These are phyloP conservation scores for Listronotus bonariensis DNA, from an alignment of 1,140 invertebrate species.

Conservation along the genomic window DNA sequence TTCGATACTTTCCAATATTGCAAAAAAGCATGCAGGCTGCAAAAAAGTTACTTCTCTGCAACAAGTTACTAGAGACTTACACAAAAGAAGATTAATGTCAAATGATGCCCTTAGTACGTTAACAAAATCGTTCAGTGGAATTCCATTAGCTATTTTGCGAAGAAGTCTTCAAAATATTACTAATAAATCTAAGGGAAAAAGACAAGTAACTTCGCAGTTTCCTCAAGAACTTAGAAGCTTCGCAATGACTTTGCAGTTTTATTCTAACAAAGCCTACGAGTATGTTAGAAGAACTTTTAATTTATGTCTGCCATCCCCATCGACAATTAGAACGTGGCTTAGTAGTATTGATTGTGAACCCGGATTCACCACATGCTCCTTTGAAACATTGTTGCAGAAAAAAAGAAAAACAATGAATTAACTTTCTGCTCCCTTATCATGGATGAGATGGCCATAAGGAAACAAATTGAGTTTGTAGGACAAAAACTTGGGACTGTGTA, in stretches of 20 bases:
- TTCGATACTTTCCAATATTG: too few species aligned
- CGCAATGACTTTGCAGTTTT: constrained; percentile 44
- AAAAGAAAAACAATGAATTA: constrained; percentile 20
- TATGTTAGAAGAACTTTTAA: constrained; percentile 34
- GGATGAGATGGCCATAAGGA: constrained; percentile 51
- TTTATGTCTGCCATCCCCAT: constrained; percentile 41
- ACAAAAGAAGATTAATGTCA: too few species aligned
- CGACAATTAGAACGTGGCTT: constrained; percentile 50
- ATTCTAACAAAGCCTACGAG: constrained; percentile 46
- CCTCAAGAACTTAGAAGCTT: constrained; percentile 12
- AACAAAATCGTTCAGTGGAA: too few species aligned
- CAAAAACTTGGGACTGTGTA: constrained; percentile 40
- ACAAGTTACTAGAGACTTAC: too few species aligned
- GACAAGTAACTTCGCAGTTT: too few species aligned
- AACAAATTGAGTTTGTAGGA: constrained; percentile 44
- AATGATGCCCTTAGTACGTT: too few species aligned
- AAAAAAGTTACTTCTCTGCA: too few species aligned
- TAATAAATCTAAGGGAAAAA: too few species aligned
- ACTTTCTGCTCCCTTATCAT: constrained; percentile 41
- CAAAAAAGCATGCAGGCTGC: too few species aligned
- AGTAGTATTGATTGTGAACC: constrained; percentile 43
- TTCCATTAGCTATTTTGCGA: too few species aligned
- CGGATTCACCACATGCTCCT: constrained; percentile 34
- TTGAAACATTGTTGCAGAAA: constrained; percentile 15
- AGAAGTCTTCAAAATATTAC: too few species aligned